Evolutionary conservation across 2,888 invertebrate genomes (phyloP).

Genomic region (Synanthedon vespiformis): DNA sequence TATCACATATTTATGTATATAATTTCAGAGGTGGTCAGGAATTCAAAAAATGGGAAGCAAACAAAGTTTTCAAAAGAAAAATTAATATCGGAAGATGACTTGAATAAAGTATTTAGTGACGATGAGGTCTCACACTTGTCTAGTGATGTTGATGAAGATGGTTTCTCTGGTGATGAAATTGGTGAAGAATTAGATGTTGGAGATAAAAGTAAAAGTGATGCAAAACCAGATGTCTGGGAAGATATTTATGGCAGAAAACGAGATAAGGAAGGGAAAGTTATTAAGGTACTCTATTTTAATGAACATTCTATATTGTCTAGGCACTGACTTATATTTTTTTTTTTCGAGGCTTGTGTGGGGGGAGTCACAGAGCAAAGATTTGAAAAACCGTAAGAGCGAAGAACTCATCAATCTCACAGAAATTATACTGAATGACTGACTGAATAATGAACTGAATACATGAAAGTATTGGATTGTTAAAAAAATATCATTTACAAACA

Average conservation of each 20-base stretch:
- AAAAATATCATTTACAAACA: background rate
- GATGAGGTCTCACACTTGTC: conserved; percentile 59
- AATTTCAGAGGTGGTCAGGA: background rate
- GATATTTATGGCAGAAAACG: conserved; percentile 94
- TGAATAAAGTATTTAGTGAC: conserved; percentile 53
- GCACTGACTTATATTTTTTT: background rate
- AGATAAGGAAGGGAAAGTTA: conserved; percentile 82
- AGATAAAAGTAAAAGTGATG: conserved; percentile 25
- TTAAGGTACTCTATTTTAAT: conserved; percentile 52
- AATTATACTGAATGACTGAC: no score
- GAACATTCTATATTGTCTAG: no score
- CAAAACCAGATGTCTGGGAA: conserved; percentile 75
- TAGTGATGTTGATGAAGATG: conserved; percentile 28
- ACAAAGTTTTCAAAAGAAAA: conserved; percentile 19
- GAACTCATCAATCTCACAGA: no score
- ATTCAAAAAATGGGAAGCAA: conserved; percentile 6
- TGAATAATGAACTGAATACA: no score
- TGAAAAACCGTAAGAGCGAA: no score
- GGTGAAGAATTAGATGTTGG: conserved; percentile 13
- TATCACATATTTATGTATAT: conserved; percentile 1
- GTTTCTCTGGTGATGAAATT: conserved; percentile 20
- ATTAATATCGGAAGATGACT: conserved; percentile 35
- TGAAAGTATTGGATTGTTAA: background rate
- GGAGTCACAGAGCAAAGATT: no score
- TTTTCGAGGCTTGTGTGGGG: no score